phyloP scores from a whole-genome alignment of 2,113 vertebrate species.

The Sorex fumeus region DNA sequence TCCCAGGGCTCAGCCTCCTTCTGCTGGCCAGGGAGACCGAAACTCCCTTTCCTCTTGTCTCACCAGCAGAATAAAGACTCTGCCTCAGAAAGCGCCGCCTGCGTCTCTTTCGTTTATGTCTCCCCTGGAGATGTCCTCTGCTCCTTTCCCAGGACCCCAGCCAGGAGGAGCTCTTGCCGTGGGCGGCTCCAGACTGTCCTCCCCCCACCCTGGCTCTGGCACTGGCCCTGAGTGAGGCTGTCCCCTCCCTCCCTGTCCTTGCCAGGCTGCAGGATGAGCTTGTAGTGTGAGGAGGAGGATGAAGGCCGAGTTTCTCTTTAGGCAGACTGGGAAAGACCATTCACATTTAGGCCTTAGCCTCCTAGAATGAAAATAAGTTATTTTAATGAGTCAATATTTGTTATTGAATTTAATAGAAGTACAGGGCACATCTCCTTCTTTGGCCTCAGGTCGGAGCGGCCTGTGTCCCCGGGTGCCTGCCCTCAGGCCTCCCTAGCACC shows the following conservation, averaged over 20 bases:
- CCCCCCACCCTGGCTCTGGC: not conserved
- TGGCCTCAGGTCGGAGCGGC: not conserved
- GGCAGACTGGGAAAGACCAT: slow-evolving; percentile 66
- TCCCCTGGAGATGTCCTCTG: not conserved
- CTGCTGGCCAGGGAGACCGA: not conserved
- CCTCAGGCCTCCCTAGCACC: not conserved
- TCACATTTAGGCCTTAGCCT: slow-evolving; percentile 77
- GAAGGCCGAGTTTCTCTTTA: slow-evolving; percentile 44
- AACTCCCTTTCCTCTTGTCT: not conserved
- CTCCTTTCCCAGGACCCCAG: not conserved
- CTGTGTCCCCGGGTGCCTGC: not conserved
- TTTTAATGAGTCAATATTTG: slow-evolving; percentile 80
- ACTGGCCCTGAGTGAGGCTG: not conserved
- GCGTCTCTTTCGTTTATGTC: not conserved
- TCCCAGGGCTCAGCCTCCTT: not conserved
- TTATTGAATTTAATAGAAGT: slow-evolving; percentile 82
- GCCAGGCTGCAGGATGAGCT: not conserved
- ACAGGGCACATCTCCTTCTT: slow-evolving; percentile 63
- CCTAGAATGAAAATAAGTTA: slow-evolving; percentile 80
- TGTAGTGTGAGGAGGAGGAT: not conserved
- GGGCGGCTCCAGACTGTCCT: not conserved
- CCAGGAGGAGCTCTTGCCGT: not conserved
- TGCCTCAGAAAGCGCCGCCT: not conserved
- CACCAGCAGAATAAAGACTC: slow-evolving; percentile 44
- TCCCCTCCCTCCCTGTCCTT: not conserved